A percentile compares a stretch with the other conserved stretches of the same genome.
Conservation (phyloP, 2,888 invertebrate species). For the Amitus sp. region DNA sequence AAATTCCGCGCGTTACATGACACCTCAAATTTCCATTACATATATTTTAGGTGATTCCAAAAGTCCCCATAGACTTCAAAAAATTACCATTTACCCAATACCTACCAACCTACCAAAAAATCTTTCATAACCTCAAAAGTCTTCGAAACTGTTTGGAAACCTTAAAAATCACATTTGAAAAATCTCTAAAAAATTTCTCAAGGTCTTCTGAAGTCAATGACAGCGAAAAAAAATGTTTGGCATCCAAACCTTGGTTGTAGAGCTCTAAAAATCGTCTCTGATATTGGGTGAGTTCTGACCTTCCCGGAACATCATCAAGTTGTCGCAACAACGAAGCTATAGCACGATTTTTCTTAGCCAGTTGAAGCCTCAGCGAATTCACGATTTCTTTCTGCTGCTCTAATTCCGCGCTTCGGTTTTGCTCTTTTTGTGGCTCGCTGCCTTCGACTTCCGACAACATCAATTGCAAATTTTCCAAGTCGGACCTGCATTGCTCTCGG, state of each 20-base stretch:
- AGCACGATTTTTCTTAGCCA: slow-evolving; percentile 83
- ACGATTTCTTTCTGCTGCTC: slow-evolving; percentile 74
- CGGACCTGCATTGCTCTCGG: slow-evolving; percentile 77
- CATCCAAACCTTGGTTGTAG: slow-evolving; percentile 93
- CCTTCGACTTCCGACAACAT: slow-evolving; percentile 65
- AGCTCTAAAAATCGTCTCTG: slow-evolving; percentile 95
- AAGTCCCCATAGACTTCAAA: too few species aligned
- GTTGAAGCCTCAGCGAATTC: slow-evolving; percentile 70
- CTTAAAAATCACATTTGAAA: too few species aligned
- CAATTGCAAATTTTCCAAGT: slow-evolving; percentile 69
- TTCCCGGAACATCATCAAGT: slow-evolving; percentile 91
- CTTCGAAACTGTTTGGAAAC: too few species aligned
- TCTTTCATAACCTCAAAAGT: too few species aligned
- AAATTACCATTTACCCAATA: too few species aligned
- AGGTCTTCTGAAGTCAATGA: too few species aligned
- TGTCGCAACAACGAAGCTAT: slow-evolving; percentile 85
- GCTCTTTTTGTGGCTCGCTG: slow-evolving; percentile 65
- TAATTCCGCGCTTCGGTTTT: slow-evolving; percentile 68
- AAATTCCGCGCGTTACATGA: too few species aligned
- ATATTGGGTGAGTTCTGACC: slow-evolving; percentile 94
- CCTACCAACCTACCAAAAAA: too few species aligned
- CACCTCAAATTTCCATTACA: too few species aligned
- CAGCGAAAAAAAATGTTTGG: too few species aligned
- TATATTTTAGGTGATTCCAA: too few species aligned
- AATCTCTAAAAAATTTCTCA: too few species aligned